Base-by-base conservation (phyloP, 1,140 invertebrate genomes). In the Neodiprion pinetum region DNA sequence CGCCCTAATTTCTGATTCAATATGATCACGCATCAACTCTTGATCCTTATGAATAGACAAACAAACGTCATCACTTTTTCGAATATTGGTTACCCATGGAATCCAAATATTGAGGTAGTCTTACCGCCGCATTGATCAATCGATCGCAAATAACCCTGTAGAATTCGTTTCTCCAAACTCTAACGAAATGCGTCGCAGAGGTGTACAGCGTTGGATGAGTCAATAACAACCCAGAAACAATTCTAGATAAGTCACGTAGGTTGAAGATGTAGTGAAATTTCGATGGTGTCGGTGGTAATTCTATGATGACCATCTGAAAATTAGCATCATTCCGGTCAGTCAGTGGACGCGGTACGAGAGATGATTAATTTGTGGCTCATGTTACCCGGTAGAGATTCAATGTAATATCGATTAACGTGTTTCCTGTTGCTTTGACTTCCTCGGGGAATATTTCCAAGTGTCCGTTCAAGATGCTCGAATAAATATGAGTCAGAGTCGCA, bases 191-290 rank as follows among this genome's bases (percentile, higher is more conserved):
- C n/a, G 93, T 90, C 10, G 90, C 83, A 49, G 89, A 90, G n/a
- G 89, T 88, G 84, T 94, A 95, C 78, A 91, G 90, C 48, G 88
- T 87, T 0, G 94, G 92, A 68, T 92, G 90, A 28, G 94, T 95
- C 72, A 95, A 90, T 73, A 94, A 92, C 75, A 98, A 82, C 4
- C 96, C 96, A 61, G 92, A 92, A 75, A 92, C 93, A 47, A 97
- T 93, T 70, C 95, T 91, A 1, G 95, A 96, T 69, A 98, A 87
- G 90, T 98, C 96, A 76, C 96, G 91, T 86, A 98, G 91, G 85
- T 97, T 98, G 87, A 97, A 98, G 75, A 97, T 96, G 86, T 98
- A 98, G 86, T 98, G 96, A 88, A 98, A 98, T 85, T 96, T 97
- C 7, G 93, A 94, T 7, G 97, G 97, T 0, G 96, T 97, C 17